phyloP scores from a whole-genome alignment of 2,888 invertebrate species.

The Prosopocoilus inquinatus region DNA sequence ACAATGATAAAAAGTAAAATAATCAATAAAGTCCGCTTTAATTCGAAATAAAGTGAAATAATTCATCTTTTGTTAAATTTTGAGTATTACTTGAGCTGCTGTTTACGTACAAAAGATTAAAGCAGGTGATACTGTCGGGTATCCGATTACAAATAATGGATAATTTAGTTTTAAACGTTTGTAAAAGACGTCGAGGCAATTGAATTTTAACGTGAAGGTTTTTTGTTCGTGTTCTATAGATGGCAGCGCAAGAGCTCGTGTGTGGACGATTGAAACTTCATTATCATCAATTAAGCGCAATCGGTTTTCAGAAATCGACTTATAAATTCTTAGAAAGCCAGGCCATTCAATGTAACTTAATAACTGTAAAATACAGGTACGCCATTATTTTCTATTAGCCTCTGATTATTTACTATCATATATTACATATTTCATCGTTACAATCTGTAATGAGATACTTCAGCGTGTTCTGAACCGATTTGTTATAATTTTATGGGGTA shows the following conservation, averaged over 20 bases:
- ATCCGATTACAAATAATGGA: no score
- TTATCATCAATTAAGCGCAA: slow-evolving; percentile 28
- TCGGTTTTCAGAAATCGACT: slow-evolving; percentile 29
- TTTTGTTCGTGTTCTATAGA: slow-evolving; percentile 33
- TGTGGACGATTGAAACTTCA: slow-evolving; percentile 11
- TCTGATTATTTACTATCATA: not conserved
- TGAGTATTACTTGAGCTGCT: no score
- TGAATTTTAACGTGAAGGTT: slow-evolving; percentile 6
- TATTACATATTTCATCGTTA: slow-evolving; percentile 2
- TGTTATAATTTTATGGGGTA: slow-evolving; percentile 1
- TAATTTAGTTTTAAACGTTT: no score
- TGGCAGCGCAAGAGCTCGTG: slow-evolving; percentile 19
- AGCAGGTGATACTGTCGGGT: no score
- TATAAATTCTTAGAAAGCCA: slow-evolving; percentile 18
- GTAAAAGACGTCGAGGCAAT: not conserved
- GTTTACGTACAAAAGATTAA: no score
- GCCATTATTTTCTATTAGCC: slow-evolving; percentile 4
- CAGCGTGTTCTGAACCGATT: not conserved
- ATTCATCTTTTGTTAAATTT: no score
- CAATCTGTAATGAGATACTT: slow-evolving; percentile 1
- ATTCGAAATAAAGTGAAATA: no score
- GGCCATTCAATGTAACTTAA: slow-evolving; percentile 13
- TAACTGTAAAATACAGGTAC: slow-evolving; percentile 15
- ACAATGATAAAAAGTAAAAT: no score
- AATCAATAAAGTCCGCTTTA: no score